phyloP scores from a whole-genome alignment of 2,888 invertebrate species.

The Dinocampus coccinellae region DNA sequence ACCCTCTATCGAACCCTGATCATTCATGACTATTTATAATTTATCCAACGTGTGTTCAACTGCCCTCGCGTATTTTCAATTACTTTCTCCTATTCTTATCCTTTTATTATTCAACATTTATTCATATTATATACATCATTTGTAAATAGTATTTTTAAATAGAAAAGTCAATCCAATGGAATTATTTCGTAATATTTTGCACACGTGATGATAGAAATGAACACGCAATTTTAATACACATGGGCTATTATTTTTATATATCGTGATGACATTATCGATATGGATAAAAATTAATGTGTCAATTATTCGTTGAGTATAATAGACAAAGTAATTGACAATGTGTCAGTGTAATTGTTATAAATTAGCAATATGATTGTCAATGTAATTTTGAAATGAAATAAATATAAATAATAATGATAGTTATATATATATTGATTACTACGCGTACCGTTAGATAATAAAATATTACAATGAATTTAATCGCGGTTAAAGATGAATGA shows the following conservation, averaged over 20 bases:
- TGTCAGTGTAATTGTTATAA: not conserved
- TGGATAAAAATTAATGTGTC: constrained; percentile 19
- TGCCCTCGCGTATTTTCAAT: constrained; percentile 4
- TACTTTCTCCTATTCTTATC: not conserved
- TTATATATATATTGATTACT: not conserved
- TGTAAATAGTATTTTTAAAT: not conserved
- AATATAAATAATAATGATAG: not conserved
- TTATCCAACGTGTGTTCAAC: not conserved
- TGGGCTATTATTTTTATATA: not conserved
- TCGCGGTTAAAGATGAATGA: constrained; percentile 1
- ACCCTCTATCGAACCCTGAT: constrained; percentile 22
- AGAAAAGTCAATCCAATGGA: not conserved
- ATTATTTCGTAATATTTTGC: not conserved
- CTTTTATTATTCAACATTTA: not conserved
- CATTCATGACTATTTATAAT: constrained; percentile 28
- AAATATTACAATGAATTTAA: constrained; percentile 3
- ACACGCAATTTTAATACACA: not conserved
- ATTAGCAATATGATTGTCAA: constrained; percentile 4
- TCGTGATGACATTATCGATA: constrained; percentile 24
- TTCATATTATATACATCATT: not conserved
- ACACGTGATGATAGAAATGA: no score
- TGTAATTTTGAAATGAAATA: not conserved
- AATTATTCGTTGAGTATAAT: not conserved
- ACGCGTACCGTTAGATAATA: constrained; percentile 5
- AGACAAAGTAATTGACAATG: not conserved